Conservation (phyloP, 2,797 vertebrate species). For the Hydrolagus colliei region DNA sequence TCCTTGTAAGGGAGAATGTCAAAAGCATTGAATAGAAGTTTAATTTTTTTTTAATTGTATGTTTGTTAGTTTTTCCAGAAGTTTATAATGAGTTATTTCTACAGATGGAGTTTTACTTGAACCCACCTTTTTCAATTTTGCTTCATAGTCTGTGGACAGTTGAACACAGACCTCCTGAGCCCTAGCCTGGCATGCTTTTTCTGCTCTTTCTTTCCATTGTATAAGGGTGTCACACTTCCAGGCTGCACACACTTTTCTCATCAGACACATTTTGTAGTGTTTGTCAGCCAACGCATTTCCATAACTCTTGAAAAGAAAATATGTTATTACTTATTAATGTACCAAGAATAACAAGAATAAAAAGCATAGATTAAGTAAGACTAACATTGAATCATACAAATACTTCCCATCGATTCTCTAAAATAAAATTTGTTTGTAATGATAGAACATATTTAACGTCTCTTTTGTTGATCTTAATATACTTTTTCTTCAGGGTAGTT, state of each 20-base stretch:
- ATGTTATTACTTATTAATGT: neutral
- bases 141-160: constrained; percentile 75
- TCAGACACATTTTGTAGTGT: constrained; percentile 66
- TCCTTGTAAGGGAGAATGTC: too few species aligned
- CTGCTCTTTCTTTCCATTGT: constrained; percentile 77
- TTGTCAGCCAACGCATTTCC: constrained; percentile 59
- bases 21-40: too few species aligned
- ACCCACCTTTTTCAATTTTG: constrained; percentile 72
- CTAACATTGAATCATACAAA: neutral
- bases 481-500: neutral
- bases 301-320: constrained; percentile 50
- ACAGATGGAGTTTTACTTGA: neutral
- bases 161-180: constrained; percentile 79
- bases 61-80: too few species aligned
- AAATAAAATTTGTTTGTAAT: neutral
- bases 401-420: neutral
- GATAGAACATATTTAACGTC: neutral
- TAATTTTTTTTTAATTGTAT: too few species aligned
- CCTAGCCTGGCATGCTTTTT: constrained; percentile 72
- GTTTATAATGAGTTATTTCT: too few species aligned
- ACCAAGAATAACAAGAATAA: neutral
- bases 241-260: constrained; percentile 75
- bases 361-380: neutral
- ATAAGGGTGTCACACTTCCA: constrained; percentile 69
- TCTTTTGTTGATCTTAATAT: neutral